Conservation (phyloP, 2,797 vertebrate genomes). For the Sebastes nivosus region DNA sequence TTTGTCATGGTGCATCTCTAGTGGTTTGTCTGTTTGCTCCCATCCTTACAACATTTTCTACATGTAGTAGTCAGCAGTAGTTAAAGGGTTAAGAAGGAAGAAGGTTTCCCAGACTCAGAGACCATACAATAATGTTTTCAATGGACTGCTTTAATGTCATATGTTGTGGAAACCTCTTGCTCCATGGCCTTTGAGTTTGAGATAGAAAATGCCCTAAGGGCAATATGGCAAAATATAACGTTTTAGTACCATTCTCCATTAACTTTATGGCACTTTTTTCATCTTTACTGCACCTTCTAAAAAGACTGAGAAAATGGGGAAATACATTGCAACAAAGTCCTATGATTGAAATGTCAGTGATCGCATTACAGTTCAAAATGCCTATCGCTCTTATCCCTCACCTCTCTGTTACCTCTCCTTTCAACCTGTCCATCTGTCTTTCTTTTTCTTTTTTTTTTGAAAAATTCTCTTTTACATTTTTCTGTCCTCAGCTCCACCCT, state of each 20-base stretch:
- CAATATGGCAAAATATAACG: neutral
- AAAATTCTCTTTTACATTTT: neutral
- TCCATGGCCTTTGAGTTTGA: neutral
- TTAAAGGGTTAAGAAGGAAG: neutral
- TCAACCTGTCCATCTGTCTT: neutral
- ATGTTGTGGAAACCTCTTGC: neutral
- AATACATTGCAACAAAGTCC: neutral
- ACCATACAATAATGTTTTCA: neutral
- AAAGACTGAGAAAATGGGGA: neutral
- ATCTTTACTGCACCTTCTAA: constrained; percentile 10
- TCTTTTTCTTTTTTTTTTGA: neutral
- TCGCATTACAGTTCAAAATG: neutral
- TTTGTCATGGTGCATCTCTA: neutral
- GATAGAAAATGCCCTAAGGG: neutral
- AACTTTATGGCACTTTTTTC: constrained; percentile 11
- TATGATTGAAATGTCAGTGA: constrained; percentile 34
- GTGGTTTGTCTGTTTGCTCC: neutral
- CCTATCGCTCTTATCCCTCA: neutral
- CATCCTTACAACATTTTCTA: neutral
- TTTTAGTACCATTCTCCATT: constrained; percentile 5
- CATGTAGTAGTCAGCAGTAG: neutral
- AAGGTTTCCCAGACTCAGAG: neutral
- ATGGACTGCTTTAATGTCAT: neutral
- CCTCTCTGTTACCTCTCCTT: neutral
- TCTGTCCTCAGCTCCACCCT: neutral